Base-by-base conservation (phyloP, 2,888 invertebrate genomes). In the Drosophila paramelanica region DNA sequence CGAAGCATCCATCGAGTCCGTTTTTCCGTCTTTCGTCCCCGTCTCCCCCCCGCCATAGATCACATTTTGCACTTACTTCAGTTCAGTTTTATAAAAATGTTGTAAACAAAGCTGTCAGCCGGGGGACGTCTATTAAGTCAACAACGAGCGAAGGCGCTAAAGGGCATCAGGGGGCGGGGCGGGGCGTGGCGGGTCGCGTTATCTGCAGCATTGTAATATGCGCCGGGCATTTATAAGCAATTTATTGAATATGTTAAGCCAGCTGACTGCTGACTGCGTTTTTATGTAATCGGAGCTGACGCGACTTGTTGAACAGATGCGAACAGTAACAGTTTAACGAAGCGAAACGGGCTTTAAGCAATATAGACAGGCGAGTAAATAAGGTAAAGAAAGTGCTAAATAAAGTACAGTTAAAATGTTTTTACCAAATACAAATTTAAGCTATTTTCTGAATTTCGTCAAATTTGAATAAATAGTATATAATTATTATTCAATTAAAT, bases 161-260 rank as follows among this genome's bases (percentile, higher is more conserved):
- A 1, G 20, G 23, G 7, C 1, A 6, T 20, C 20, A 1, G 25
- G 14, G 2, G 31, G 17, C 17, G 17, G 1, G 17, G 17, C 17
- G 17, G 17, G 17, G 17, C 17, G 17, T 0, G 17, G 17, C 17
- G 1, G 17, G 42, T 10, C 17, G 33, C 51, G 14, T 41, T 56
- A 49, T 52, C 7, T 11, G 43, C 47, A 36, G 8, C 39, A 61
- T 43, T 61, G 46, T 11, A 51, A 62, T 33, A 59, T 57, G 50
- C 50, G 55, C 47, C 41, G n/a, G 50, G 39, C 60, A 59, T 55
- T 67, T 77, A 71, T 61, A 67, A 65, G 67, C 52, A 67, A 65
- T 65, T 67, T 79, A 77, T 71, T 31, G 52, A 71, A 67, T 74
- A 73, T 57, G 65, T 42, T 62, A 77, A 67, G 57, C 47, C 17